A percentile compares a stretch with the other conserved stretches of the same genome.
These are phyloP conservation scores for Brachionus rubens DNA, from an alignment of 1,140 invertebrate genomes.

Conservation along the genomic window DNA sequence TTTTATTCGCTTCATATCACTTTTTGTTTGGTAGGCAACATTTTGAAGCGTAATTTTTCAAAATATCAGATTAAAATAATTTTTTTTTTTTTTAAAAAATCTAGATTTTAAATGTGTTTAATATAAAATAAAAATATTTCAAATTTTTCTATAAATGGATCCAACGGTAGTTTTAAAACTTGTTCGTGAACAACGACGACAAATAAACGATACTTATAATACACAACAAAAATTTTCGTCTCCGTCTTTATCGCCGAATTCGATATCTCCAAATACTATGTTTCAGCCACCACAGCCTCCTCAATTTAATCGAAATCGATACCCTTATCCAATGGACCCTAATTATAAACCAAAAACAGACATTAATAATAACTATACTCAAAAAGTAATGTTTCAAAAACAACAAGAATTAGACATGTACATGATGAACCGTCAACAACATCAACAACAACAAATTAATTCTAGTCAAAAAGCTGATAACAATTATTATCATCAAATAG, in stretches of 20 bases:
- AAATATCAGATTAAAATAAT: too few species aligned
- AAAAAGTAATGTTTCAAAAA: not conserved
- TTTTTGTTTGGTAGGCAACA: too few species aligned
- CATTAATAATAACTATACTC: not conserved
- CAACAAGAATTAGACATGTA: not conserved
- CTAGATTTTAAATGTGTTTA: not conserved
- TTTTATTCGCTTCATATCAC: too few species aligned
- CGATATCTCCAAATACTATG: not conserved
- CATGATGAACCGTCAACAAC: not conserved
- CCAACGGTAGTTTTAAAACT: slow-evolving; percentile 26
- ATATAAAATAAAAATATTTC: not conserved
- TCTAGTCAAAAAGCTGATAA: not conserved
- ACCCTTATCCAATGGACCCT: not conserved
- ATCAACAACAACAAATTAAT: too few species aligned
- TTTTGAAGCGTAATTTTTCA: too few species aligned
- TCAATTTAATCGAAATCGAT: not conserved
- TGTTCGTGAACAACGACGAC: slow-evolving; percentile 39
- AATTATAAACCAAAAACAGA: not conserved
- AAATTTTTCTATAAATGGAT: slow-evolving; percentile 37
- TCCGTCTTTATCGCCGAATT: not conserved
- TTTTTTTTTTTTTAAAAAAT: not conserved
- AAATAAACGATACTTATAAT: slow-evolving; percentile 43
- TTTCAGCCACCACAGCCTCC: not conserved
- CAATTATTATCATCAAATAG: not conserved
- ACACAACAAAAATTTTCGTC: not conserved